phyloP scores from a whole-genome alignment of 2,888 invertebrate species.

The Cordylochernes scorpioides region DNA sequence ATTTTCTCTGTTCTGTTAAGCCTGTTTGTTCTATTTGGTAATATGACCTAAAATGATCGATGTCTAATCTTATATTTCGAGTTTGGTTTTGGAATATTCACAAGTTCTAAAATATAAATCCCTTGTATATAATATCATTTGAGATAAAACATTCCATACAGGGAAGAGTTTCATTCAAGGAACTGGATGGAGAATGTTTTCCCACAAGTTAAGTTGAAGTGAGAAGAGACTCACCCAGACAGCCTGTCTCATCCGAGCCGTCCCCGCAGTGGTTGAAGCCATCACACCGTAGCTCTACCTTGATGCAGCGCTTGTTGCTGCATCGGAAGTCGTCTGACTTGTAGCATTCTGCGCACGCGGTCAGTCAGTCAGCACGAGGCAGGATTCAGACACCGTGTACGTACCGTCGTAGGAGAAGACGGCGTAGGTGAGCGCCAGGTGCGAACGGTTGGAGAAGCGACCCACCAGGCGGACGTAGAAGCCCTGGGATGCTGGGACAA shows the following conservation, averaged over 20 bases:
- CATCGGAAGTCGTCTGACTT: conserved; percentile 29
- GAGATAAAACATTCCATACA: no score
- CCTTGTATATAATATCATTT: no score
- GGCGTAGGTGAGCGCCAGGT: conserved; percentile 38
- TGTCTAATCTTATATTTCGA: no score
- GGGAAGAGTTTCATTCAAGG: no score
- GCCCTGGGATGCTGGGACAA: conserved; percentile 34
- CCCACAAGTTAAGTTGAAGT: no score
- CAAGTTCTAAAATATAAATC: no score
- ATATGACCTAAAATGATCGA: no score
- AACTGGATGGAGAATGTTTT: no score
- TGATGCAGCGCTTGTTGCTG: conserved; percentile 40
- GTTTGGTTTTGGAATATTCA: no score
- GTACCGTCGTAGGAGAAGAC: conserved; percentile 40
- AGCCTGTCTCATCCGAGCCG: conserved; percentile 37
- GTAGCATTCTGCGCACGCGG: conserved; percentile 33
- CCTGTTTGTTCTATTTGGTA: no score
- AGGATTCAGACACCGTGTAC: conserved; percentile 9
- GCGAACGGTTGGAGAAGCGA: conserved; percentile 33
- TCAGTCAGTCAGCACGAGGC: neutral
- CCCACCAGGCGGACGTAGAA: conserved; percentile 41
- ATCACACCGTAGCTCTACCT: conserved; percentile 38
- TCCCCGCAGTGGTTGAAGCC: conserved; percentile 50
- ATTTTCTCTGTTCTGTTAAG: no score
- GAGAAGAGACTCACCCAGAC: conserved; percentile 21